These are phyloP conservation scores for Embidobia sp. DNA, from an alignment of 2,888 invertebrate species.

Conservation along the genomic window DNA sequence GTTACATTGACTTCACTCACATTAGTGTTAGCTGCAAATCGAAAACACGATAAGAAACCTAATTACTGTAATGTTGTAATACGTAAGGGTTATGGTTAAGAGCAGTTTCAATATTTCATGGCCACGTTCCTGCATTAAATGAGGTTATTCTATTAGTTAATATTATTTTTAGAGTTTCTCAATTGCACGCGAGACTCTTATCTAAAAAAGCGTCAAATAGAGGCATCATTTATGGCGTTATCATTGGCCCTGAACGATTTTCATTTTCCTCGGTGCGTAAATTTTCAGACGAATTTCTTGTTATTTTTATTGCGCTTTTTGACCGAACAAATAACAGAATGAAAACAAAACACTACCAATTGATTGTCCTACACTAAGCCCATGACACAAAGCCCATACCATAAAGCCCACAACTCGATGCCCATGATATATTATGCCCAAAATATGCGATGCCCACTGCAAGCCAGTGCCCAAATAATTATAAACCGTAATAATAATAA, in stretches of 20 bases:
- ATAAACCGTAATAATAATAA: no score
- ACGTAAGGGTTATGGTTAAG: constrained; percentile 60
- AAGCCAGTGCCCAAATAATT: no score
- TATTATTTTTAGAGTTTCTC: constrained; percentile 55
- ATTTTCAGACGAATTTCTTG: neutral
- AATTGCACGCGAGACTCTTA: constrained; percentile 62
- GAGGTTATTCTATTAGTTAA: constrained; percentile 57
- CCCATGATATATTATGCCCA: no score
- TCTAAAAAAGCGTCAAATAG: constrained; percentile 52
- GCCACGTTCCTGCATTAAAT: constrained; percentile 52
- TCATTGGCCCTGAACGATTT: constrained; percentile 54
- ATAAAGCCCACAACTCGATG: no score
- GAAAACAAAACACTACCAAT: no score
- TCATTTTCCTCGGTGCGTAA: neutral
- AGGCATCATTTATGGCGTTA: constrained; percentile 52
- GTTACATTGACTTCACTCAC: constrained; percentile 56
- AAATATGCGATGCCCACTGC: no score
- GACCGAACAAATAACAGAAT: no score
- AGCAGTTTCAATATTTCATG: constrained; percentile 58
- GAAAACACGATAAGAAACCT: constrained; percentile 56
- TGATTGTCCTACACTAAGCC: no score
- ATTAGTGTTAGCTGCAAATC: constrained; percentile 41
- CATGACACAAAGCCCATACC: no score
- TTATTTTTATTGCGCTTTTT: no score
- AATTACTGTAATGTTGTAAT: constrained; percentile 53